phyloP scores from a whole-genome alignment of 2,888 invertebrate genomes.

The Salpingus planirostris region DNA sequence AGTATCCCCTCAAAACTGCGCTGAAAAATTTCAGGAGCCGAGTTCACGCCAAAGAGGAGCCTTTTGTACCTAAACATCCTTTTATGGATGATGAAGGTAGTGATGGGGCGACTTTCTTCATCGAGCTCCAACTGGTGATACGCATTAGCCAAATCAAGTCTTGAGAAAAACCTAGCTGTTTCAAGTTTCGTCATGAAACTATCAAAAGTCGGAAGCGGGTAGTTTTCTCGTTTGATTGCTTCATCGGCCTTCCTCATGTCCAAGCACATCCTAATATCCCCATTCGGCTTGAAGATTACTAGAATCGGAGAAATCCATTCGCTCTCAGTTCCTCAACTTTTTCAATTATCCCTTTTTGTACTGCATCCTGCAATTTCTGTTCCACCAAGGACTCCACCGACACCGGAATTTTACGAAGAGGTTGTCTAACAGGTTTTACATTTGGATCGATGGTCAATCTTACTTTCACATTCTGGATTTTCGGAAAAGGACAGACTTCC shows the following conservation, averaged over 20 bases:
- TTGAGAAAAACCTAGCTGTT: slow-evolving; percentile 23
- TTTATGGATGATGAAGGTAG: slow-evolving; percentile 10
- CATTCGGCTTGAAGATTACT: slow-evolving; percentile 25
- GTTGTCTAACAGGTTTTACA: background rate
- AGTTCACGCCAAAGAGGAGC: slow-evolving; percentile 33
- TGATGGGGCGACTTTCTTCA: slow-evolving; percentile 13
- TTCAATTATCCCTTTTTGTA: slow-evolving; percentile 27
- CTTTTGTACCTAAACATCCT: slow-evolving; percentile 24
- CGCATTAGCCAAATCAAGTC: slow-evolving; percentile 18
- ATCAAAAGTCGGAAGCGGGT: slow-evolving; percentile 23
- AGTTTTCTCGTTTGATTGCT: slow-evolving; percentile 25
- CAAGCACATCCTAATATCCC: slow-evolving; percentile 29
- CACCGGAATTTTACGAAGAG: slow-evolving; percentile 1
- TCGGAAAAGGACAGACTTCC: background rate
- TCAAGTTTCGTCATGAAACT: slow-evolving; percentile 19
- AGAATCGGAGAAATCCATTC: slow-evolving; percentile 28
- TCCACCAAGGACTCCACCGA: slow-evolving; percentile 15
- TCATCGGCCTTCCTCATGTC: slow-evolving; percentile 32
- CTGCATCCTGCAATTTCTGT: slow-evolving; percentile 17
- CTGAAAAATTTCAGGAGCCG: slow-evolving; percentile 26
- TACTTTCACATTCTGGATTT: background rate
- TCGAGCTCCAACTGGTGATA: slow-evolving; percentile 25
- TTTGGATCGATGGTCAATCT: background rate
- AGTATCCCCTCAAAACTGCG: slow-evolving; percentile 24
- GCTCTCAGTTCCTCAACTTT: slow-evolving; percentile 25